Conservation (phyloP, 2,888 invertebrate genomes). For the Sphaerophoria taeniata region DNA sequence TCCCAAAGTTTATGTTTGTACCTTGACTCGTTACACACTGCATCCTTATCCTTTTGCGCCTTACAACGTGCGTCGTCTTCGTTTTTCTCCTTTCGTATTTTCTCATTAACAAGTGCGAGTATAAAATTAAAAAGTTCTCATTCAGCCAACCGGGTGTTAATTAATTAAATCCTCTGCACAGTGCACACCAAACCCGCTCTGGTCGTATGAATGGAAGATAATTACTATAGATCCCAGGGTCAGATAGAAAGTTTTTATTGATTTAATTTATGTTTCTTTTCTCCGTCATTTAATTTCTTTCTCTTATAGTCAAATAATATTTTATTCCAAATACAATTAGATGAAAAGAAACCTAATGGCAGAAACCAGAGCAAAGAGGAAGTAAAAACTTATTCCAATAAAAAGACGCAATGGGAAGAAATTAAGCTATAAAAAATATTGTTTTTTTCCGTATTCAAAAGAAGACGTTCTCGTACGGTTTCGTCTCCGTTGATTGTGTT, state of each 20-base stretch:
- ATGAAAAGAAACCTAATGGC: slow-evolving; percentile 47
- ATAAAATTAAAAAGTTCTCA: slow-evolving; percentile 60
- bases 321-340: slow-evolving; percentile 55
- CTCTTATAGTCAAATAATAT: slow-evolving; percentile 6
- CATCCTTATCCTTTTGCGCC: no score
- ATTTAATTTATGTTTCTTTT: slow-evolving; percentile 1
- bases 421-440: slow-evolving; percentile 1
- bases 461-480: neutral
- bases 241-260: slow-evolving; percentile 19
- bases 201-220: slow-evolving; percentile 9
- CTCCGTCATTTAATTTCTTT: neutral
- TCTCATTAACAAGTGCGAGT: slow-evolving; percentile 51
- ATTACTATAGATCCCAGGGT: neutral
- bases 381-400: neutral
- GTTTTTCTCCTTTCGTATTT: slow-evolving; percentile 11
- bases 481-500: slow-evolving; percentile 15
- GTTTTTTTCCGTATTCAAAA: neutral
- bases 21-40: no score
- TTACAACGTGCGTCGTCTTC: no score
- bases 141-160: slow-evolving; percentile 45
- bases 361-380: slow-evolving; percentile 20
- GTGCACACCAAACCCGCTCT: neutral
- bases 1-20: no score
- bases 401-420: neutral
- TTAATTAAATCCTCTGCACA: slow-evolving; percentile 54